Percentiles rank a stretch among this genome's conserved stretches.
phyloP scores from a whole-genome alignment of 2,888 invertebrate species.

The Pachycephus smyrnensis region DNA sequence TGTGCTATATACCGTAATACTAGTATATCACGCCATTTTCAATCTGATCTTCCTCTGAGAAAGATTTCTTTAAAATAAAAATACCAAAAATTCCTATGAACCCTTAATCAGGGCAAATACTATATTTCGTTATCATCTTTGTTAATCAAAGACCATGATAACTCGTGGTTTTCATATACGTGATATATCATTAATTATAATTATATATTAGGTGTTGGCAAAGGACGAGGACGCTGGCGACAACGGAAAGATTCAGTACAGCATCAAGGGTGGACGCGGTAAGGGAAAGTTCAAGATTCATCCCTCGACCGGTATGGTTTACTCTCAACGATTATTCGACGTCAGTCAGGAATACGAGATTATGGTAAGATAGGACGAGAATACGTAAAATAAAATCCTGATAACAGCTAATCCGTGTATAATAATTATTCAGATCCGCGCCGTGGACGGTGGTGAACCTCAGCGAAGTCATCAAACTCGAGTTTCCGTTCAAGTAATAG shows the following conservation, averaged over 20 bases:
- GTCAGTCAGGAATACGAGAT: constrained; percentile 77
- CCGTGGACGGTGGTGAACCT: constrained; percentile 84
- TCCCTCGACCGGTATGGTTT: constrained; percentile 84
- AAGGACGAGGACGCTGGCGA: constrained; percentile 84
- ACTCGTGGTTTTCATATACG: background rate
- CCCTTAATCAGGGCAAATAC: background rate
- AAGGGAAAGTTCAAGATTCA: constrained; percentile 87
- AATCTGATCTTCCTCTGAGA: background rate
- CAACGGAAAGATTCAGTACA: constrained; percentile 87
- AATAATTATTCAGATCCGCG: constrained; percentile 73
- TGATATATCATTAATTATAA: constrained; percentile 1
- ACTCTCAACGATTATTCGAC: constrained; percentile 78
- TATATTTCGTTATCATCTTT: background rate
- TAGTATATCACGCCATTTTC: background rate
- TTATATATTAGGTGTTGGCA: constrained; percentile 77
- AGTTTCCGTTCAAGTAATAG: constrained; percentile 77
- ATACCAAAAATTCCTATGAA: background rate
- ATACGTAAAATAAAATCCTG: background rate
- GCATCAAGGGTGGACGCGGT: constrained; percentile 81
- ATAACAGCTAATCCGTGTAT: background rate
- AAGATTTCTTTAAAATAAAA: background rate
- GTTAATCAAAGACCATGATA: background rate
- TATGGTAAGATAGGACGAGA: constrained; percentile 70
- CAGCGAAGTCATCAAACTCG: constrained; percentile 81
- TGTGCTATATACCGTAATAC: background rate